Evolutionary conservation across 2,888 invertebrate species (phyloP), one percentile per base, ranked within the genome.

Genomic region (Drosophila ezoana): DNA sequence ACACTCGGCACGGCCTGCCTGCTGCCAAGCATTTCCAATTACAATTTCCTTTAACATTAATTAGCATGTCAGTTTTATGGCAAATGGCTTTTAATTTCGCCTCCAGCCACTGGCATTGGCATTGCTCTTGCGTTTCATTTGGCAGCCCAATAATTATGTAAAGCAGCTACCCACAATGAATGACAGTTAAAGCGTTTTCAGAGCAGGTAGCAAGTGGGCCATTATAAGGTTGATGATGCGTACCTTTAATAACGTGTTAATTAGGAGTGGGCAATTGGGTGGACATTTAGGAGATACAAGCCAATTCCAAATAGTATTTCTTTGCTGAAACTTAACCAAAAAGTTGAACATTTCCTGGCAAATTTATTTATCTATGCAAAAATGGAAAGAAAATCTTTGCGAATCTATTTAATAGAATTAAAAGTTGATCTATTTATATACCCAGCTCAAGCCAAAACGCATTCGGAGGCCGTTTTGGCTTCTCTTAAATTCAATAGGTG

Each of bases 1-100:
- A 49, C 61, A 33, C 41, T 38, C 52, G 14, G 35, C 44, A 35
- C 14, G 11, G 37, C 40, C 41, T 18, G 51, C 45, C 38, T 40
- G 53, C 54, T 51, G 65, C 68, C 74, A 69, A 74, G 66, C 66
- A 68, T 65, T 82, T 74, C 72, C 74, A 87, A 87, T 87, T 85
- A 87, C 78, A 76, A 87, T 84, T 80, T 87, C 85, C 82, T 71
- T 80, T 52, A 79, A 75, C 82, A 82, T 80, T 85, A 84, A 85
- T 85, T 87, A 87, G 76, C 79, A 72, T 84, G 82, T 87, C 82
- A 78, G 76, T 68, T 72, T 80, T 79, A 73, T 81, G 82, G 62
- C 68, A 82, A 81, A 81, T 83, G 79, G 68, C 76, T 78, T 80
- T 80, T 79, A 68, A 85, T 82, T 76, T 77, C 32, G 49, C 57